phyloP scores from a whole-genome alignment of 53 echinoderm and acorn worm genomes.

The Holothuria leucospilota region DNA sequence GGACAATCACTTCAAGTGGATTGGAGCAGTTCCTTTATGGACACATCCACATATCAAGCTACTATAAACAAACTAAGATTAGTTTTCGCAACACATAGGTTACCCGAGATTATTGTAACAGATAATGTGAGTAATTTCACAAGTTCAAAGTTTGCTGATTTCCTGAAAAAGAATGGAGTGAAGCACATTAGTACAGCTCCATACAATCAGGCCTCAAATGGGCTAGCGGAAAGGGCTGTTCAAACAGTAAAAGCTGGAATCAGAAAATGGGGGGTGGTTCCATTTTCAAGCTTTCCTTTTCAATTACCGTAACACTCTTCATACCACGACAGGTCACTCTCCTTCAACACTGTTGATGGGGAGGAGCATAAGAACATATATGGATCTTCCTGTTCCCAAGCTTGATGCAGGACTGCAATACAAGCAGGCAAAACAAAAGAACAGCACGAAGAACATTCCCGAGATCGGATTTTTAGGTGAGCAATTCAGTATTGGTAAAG shows the following conservation, averaged over 20 bases:
- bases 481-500: too few relatives aligned
- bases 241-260: constrained; percentile 50
- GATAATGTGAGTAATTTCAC: constrained; percentile 55
- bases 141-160: constrained; percentile 48
- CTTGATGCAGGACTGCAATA: background rate
- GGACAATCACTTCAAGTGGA: constrained; percentile 64
- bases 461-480: background rate
- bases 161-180: constrained; percentile 45
- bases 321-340: constrained; percentile 39
- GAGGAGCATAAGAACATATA: constrained; percentile 27
- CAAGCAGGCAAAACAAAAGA: constrained; percentile 39
- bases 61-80: constrained; percentile 3
- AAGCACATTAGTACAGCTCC: constrained; percentile 37
- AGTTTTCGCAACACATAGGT: constrained; percentile 48
- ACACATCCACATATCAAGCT: constrained; percentile 39
- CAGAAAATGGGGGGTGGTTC: constrained; percentile 41
- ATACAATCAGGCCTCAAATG: constrained; percentile 40
- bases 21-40: constrained; percentile 51
- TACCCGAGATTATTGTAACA: constrained; percentile 57
- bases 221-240: constrained; percentile 35
- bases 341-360: constrained; percentile 56
- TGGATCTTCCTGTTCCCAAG: constrained; percentile 44
- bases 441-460: constrained; percentile 10
- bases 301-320: constrained; percentile 43
- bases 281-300: constrained; percentile 36